These are phyloP conservation scores for Tricholaema leucomelas DNA, from an alignment of 2,113 vertebrate species.

Conservation along the genomic window DNA sequence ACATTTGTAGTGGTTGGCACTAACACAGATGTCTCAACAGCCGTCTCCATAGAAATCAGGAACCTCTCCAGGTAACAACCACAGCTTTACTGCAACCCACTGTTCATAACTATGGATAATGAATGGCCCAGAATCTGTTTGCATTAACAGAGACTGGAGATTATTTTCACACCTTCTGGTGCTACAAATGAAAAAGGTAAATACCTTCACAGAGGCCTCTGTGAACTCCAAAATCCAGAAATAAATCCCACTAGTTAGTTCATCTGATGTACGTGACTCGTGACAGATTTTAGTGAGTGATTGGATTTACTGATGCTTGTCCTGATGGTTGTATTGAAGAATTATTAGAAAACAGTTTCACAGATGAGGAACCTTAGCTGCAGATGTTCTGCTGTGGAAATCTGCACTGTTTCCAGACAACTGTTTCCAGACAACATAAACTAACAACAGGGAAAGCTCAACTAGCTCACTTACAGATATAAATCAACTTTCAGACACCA, in stretches of 20 bases:
- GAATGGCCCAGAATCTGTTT: background rate
- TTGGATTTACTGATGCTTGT: background rate
- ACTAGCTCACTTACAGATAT: background rate
- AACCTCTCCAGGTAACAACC: background rate
- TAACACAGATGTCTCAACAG: background rate
- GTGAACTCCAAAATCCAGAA: background rate
- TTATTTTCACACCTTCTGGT: background rate
- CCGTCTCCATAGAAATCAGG: background rate
- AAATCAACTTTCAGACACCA: background rate
- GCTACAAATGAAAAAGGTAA: background rate
- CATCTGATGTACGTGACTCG: background rate
- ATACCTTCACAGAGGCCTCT: background rate
- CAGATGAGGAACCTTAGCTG: background rate
- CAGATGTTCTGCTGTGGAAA: background rate
- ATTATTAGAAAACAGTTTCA: background rate
- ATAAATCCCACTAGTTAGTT: background rate
- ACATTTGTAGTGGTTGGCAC: background rate
- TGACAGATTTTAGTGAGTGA: background rate
- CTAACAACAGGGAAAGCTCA: background rate
- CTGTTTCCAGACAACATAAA: background rate
- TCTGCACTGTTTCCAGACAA: background rate
- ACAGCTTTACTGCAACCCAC: background rate
- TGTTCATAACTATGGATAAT: background rate
- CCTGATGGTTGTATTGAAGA: background rate
- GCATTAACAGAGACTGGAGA: background rate